Base-by-base conservation (phyloP, 2,113 vertebrate species). In the Sylvicapra grimmia region DNA sequence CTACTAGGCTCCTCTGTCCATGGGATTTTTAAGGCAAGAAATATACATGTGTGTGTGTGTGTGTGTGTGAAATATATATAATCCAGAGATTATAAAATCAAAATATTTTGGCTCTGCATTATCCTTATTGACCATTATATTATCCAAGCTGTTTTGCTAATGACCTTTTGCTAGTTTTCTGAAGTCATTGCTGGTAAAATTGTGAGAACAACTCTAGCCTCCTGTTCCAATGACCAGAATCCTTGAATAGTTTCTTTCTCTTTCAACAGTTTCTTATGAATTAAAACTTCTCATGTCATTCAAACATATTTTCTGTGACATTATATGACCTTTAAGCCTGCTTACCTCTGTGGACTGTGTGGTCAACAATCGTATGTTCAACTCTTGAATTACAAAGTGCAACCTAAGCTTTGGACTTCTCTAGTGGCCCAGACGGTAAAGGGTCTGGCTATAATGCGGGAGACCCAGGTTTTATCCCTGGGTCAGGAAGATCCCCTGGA, bases 151-250 rank as follows among this genome's bases (percentile, higher is more conserved):
- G 18, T 88, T 92, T 94, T 90, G 79, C 44, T 84, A 58, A 59
- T 90, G 65, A 79, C 13, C 15, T 94, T 80, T 86, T 77, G 10
- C 40, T 96, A 40, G 5, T 94, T 96, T 96, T 95, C 77, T 93
- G 36, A 96, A 95, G 40, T 90, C 53, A 89, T 90, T 12, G 31
- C 54, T 86, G 27, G 6, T 94, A 47, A 77, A 82, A 36, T 63
- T 96, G 93, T 93, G 59, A 96, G 80, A 91, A 36, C 47, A 53
- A 33, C 4, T 86, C 56, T n/a, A 87, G 61, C n/a, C 16, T 88
- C 47, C 10, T 94, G 25, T 77, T 86, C 49, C 5, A 89, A 10
- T 13, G 27, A 6, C 19, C 33, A 86, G 40, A 56, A 89, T 89
- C 59, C 44, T 49, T 11, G 83, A 47, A 25, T 77, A 56, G 15